Evolutionary conservation across 2,888 invertebrate species (phyloP), one percentile per base, ranked within the genome.

Genomic region (Tiphia femorata): DNA sequence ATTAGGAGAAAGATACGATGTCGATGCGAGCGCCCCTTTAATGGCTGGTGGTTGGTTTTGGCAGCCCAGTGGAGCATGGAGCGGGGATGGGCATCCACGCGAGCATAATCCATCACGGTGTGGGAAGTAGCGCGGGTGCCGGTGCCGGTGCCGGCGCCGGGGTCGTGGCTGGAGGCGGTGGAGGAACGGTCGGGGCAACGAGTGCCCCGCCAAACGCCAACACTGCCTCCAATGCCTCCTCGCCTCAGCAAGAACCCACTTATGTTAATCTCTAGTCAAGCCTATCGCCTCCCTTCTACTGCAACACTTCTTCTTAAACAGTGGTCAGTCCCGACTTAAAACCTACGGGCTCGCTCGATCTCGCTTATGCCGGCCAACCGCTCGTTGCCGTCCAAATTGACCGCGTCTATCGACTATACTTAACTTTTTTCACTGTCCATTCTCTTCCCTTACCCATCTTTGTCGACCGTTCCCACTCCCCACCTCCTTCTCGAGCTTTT

Each of bases 181-280:
- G 80, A 72, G 83, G 82, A 68, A 84, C 86, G 69, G 86, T 86
- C 69, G 84, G 85, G 64, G 87, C 88, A 74, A 86, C 88, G 72
- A 87, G 89, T 83, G 88, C 90, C 75, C 91, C 92, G 64, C 77
- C 81, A 70, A 81, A 80, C 72, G 79, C 82, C 72, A 84, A 84
- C 79, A 80, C 84, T 79, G 84, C 85, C 78, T 85, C 86, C 79
- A 82, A 82, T 80, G 80, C 82, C 76, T 84, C 85, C 78, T 82
- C 83, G 82, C 82, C 83, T 80, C 82, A 82, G 81, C 94, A 94
- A 87, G 94, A 94, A 87, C 95, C 95, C 75, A 95, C 95, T 78
- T 95, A 95, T 88, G 95, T 95, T 86, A 95, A 95, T 90, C 94
- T 95, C 89, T 93, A 93, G 92, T 90, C 88, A 82, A 83, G 82